A percentile compares a stretch with the other conserved stretches of the same genome.
These are phyloP conservation scores for Yponomeuta sedellus DNA, from an alignment of 2,888 invertebrate species.

Conservation along the genomic window DNA sequence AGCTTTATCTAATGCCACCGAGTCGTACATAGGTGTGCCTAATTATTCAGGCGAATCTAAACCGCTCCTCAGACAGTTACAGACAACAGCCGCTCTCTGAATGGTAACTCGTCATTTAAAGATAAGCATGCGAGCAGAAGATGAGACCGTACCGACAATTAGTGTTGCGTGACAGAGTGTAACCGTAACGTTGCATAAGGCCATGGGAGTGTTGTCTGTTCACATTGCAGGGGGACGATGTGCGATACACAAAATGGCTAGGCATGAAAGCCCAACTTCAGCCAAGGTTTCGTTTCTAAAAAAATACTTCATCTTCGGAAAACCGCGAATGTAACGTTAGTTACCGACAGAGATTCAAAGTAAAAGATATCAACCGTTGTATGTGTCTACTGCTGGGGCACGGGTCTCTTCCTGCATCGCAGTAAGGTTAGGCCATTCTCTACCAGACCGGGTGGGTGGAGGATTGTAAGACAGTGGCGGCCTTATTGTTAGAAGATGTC, in stretches of 20 bases:
- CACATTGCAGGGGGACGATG: conserved; percentile 37
- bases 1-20: too few relatives aligned
- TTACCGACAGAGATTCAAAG: too few relatives aligned
- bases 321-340: too few relatives aligned
- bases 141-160: conserved; percentile 42
- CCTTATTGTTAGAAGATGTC: too few relatives aligned
- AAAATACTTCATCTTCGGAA: not conserved
- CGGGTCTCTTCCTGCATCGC: too few relatives aligned
- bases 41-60: not conserved
- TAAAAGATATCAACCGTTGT: too few relatives aligned
- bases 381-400: too few relatives aligned
- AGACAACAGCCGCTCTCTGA: conserved; percentile 47
- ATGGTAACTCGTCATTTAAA: conserved; percentile 35
- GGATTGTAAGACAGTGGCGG: too few relatives aligned
- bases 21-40: not conserved
- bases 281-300: not conserved
- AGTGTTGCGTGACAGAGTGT: conserved; percentile 57
- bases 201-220: conserved; percentile 53
- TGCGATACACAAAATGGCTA: conserved; percentile 44
- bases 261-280: not conserved
- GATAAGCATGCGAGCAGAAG: conserved; percentile 34
- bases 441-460: too few relatives aligned
- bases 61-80: not conserved
- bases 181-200: conserved; percentile 60
- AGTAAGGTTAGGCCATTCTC: too few relatives aligned